Base-by-base conservation (phyloP, 2,888 invertebrate genomes). In the Glaucopsyche alexis region DNA sequence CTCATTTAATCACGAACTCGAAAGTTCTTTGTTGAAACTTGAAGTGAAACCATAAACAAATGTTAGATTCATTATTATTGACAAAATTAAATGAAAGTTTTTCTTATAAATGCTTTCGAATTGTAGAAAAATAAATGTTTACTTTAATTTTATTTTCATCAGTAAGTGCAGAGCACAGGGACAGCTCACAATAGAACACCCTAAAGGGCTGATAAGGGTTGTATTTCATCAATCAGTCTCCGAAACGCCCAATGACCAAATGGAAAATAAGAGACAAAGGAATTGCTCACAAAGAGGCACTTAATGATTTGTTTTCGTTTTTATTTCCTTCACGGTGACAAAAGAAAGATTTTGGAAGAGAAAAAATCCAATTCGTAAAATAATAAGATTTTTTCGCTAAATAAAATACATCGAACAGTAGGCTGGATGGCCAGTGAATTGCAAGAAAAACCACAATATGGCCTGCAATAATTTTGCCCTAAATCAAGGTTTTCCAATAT, bases 201-300 rank as follows among this genome's bases (percentile, higher is more conserved):
- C 78, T 76, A 77, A 79, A 80, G 77, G 81, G 79, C 77, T 76
- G 81, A 78, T 75, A 84, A 81, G 81, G 81, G 80, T 81, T 81
- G 76, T 73, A 81, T 81, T 81, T 73, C 85, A 88, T 87, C 86
- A 84, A 87, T 88, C 88, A 86, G 79, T n/a, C 45, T 74, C 75
- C 78, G 86, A 83, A 86, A 82, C 77, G 76, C 79, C 79, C 81
- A 81, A 80, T 81, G 79, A 81, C 73, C 78, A 75, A 79, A 79
- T 80, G 82, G 81, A 83, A 82, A 76, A 74, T 60, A 75, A 81
- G 79, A 81, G 80, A 79, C 79, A 84, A 83, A 77, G 77, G 81
- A 81, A 38, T 38, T 60, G 60, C 60, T 60, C 60, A 78, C 77
- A 72, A 72, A 50, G 52, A 72, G 47, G 16, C 65, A 64, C 49